phyloP scores from a whole-genome alignment of 2,797 vertebrate genomes.

The Pipistrellus kuhlii region DNA sequence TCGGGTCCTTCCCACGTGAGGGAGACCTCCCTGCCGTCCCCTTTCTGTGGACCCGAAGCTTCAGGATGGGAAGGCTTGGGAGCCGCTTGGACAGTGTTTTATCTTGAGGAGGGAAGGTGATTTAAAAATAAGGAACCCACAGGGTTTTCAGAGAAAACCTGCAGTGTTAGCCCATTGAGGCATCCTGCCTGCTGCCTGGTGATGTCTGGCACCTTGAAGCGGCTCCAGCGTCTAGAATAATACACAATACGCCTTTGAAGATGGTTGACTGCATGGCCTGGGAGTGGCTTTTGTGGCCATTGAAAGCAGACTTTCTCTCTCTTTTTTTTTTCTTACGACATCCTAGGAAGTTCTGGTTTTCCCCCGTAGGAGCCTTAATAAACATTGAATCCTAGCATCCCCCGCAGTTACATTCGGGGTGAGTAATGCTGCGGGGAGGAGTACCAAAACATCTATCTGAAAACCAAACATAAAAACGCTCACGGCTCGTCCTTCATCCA shows the following conservation, averaged over 20 bases:
- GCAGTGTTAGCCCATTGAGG: conserved; percentile 60
- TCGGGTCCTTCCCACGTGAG: accelerated
- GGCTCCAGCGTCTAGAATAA: conserved; percentile 63
- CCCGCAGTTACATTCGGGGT: not conserved
- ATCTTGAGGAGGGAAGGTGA: conserved; percentile 72
- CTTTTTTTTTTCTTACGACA: not conserved
- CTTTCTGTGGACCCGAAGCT: not conserved
- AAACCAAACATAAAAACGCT: not conserved
- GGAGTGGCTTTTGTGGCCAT: not conserved
- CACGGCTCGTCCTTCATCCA: not conserved
- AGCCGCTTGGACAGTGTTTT: not conserved
- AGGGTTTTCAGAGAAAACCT: conserved; percentile 75
- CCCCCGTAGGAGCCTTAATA: not conserved
- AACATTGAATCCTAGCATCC: not conserved
- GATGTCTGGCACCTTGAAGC: not conserved
- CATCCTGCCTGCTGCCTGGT: conserved; percentile 45
- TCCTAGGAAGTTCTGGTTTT: conserved; percentile 35
- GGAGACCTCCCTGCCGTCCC: not conserved
- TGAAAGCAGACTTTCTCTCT: not conserved
- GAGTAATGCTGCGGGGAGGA: not conserved
- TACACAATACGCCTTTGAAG: conserved; percentile 70
- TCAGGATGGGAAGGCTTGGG: not conserved
- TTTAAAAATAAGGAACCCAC: conserved; percentile 75
- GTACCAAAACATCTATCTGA: not conserved
- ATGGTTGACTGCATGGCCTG: not conserved